phyloP scores from a whole-genome alignment of 2,888 invertebrate species.

The Leucophenga maculata region DNA sequence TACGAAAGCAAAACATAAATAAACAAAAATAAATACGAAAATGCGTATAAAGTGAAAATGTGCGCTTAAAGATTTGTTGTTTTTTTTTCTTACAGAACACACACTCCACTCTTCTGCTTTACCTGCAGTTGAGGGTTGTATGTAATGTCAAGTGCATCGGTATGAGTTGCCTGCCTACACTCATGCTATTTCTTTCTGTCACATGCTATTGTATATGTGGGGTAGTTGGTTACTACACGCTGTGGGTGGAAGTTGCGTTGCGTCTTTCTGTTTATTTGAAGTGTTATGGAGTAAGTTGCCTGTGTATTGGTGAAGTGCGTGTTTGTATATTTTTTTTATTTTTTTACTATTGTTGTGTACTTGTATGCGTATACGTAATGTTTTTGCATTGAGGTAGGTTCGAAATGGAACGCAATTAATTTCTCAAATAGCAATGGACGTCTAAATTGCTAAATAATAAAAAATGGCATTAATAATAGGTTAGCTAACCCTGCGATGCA shows the following conservation, averaged over 20 bases:
- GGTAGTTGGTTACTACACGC: constrained; percentile 22
- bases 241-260: constrained; percentile 16
- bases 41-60: constrained; percentile 42
- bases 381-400: constrained; percentile 57
- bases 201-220: constrained; percentile 14
- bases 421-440: no score
- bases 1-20: constrained; percentile 63
- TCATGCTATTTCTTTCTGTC: background rate
- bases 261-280: background rate
- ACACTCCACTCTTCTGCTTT: constrained; percentile 7
- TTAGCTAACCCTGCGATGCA: no score
- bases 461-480: no score
- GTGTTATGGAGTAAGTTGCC: constrained; percentile 22
- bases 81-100: no score
- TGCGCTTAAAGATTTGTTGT: constrained; percentile 31
- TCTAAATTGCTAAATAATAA: no score
- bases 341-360: constrained; percentile 8
- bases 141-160: constrained; percentile 14
- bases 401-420: constrained; percentile 10
- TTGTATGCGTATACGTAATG: constrained; percentile 20
- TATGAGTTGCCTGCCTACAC: constrained; percentile 1
- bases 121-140: constrained; percentile 11
- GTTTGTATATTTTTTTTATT: background rate
- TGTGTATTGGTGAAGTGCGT: constrained; percentile 52
- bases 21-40: constrained; percentile 65